Base-by-base conservation (phyloP, 2,888 invertebrate species). In the Chrysolina americana region DNA sequence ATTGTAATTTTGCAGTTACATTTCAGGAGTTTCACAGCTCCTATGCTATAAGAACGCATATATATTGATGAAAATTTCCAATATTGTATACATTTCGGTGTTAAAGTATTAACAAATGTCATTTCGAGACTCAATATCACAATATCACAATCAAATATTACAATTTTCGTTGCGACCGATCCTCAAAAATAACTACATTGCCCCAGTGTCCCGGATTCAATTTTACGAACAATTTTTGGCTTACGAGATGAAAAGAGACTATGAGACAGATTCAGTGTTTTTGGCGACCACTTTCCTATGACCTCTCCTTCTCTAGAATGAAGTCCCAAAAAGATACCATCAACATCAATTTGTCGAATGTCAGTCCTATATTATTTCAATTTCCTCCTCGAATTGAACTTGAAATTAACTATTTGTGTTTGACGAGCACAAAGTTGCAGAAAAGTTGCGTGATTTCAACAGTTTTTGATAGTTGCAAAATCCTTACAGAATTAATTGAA, bases 61-160 rank as follows among this genome's bases (percentile, higher is more conserved):
- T 44, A 15, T 44, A 44, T 15, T 0, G 5, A 44, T 44, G 5
- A 53, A 10, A 23, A 6, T 21, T 53, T 53, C 21, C 13, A 11
- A 53, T 21, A 11, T 19, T 53, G 21, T 21, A 21, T 59, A 59
- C 15, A 10, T 59, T 59, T 21, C 19, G 21, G 53, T 5, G 6
- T 4, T n/a, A 59, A 28, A 59, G 36, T n/a, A 59, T 36, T 28
- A 28, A 50, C 50, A 59, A 53, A 59, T 59, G 28, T 59, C 59
- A 59, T 59, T 59, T 59, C 36, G 23, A 59, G 59, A 59, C 59
- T 59, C 9, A 53, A 53, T 59, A 59, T 59, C 59, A 59, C 59
- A 59, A 28, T 28, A 36, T 28, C 15, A 28, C 28, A 59, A 59
- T 28, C 23, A 23, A 59, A 59, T 28, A 59, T 28, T 59, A 28